Conservation (phyloP, 2,113 vertebrate species). For the Phaethon lepturus region DNA sequence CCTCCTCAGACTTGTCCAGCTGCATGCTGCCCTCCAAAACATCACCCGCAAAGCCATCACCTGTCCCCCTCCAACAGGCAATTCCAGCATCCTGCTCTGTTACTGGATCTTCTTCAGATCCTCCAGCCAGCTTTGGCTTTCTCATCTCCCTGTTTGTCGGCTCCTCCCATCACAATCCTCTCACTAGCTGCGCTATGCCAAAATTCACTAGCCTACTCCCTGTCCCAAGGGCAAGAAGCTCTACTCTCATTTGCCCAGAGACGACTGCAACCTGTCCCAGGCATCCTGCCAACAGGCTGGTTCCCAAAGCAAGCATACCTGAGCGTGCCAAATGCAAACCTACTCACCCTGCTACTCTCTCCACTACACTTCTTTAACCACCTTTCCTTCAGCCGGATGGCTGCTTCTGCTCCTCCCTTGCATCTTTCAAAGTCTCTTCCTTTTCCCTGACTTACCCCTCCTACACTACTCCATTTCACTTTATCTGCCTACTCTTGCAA, state of each 20-base stretch:
- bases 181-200: not conserved
- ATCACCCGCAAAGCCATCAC: not conserved
- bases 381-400: not conserved
- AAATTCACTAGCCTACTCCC: slow-evolving; percentile 8
- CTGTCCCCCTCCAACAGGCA: not conserved
- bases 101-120: slow-evolving; percentile 6
- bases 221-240: slow-evolving; percentile 27
- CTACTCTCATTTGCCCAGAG: not conserved
- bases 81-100: not conserved
- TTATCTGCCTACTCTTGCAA: not conserved
- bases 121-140: not conserved
- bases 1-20: not conserved
- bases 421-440: not conserved
- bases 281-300: not conserved
- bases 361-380: not conserved
- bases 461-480: not conserved
- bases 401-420: not conserved
- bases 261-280: not conserved
- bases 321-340: not conserved
- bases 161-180: not conserved
- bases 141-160: slow-evolving; percentile 1
- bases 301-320: not conserved
- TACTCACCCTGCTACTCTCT: not conserved
- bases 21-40: not conserved
- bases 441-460: not conserved